These are phyloP conservation scores for Microctenopoma lineatum DNA, from an alignment of 2,797 vertebrate species.

Conservation along the genomic window DNA sequence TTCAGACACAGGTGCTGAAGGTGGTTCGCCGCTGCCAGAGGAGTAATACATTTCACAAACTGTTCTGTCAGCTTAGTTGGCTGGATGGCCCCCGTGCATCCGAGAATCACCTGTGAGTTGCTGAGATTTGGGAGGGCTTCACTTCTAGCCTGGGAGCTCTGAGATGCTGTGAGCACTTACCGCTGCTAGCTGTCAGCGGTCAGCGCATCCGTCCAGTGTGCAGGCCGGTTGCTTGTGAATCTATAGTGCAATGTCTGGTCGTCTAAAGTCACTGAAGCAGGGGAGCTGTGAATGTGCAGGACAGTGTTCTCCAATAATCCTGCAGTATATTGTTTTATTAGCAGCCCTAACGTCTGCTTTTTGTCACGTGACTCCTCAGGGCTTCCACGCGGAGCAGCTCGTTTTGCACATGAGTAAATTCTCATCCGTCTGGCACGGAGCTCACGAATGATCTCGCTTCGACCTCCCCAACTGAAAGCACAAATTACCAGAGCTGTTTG, in stretches of 20 bases:
- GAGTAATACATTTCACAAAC: neutral
- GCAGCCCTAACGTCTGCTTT: neutral
- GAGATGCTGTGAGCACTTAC: neutral
- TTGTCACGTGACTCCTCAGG: neutral
- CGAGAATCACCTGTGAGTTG: neutral
- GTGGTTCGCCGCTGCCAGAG: neutral
- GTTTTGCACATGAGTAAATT: neutral
- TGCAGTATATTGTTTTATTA: neutral
- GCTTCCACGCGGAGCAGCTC: constrained; percentile 5
- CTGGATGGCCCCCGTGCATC: neutral
- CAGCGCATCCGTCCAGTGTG: neutral
- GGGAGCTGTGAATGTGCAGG: no score
- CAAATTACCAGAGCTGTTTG: constrained; percentile 13
- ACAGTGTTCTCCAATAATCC: no score
- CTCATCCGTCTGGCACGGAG: constrained; percentile 20
- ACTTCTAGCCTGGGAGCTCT: neutral
- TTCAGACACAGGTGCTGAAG: neutral
- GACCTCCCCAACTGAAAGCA: constrained; percentile 4
- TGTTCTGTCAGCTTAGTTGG: neutral
- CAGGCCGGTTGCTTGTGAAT: no score
- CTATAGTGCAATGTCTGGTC: no score
- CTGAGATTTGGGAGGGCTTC: neutral
- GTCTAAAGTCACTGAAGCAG: no score
- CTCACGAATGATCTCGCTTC: constrained; percentile 6
- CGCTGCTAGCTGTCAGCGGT: neutral